These are phyloP conservation scores for Tineola bisselliella DNA, from an alignment of 2,888 invertebrate species.

Conservation along the genomic window DNA sequence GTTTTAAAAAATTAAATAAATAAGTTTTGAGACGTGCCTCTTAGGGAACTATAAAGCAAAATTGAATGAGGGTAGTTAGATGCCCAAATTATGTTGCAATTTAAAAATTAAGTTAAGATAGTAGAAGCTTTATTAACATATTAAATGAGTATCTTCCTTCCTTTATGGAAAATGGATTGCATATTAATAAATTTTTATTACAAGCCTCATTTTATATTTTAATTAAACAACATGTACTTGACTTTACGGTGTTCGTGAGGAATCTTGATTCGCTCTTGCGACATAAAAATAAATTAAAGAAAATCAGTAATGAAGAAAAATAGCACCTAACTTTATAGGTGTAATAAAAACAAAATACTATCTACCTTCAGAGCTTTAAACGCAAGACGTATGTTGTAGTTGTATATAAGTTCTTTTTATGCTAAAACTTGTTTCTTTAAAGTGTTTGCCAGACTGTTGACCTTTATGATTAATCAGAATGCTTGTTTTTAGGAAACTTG, in stretches of 20 bases:
- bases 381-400: background rate
- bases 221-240: background rate
- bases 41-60: no score
- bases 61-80: no score
- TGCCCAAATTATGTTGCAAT: no score
- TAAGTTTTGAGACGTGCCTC: no score
- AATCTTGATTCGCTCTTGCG: background rate
- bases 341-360: background rate
- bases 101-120: no score
- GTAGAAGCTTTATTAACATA: no score
- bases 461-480: slow-evolving; percentile 12
- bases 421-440: slow-evolving; percentile 1
- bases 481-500: background rate
- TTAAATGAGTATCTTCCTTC: no score
- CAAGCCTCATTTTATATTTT: no score
- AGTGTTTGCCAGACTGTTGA: slow-evolving; percentile 7
- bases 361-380: background rate
- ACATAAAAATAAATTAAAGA: background rate
- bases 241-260: background rate
- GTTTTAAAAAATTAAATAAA: no score
- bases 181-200: no score
- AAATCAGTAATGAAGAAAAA: background rate
- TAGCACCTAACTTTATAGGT: background rate
- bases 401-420: background rate
- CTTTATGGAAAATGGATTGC: no score